Evolutionary conservation across 23 tunicate genomes (phyloP), one percentile per base, ranked within the genome.

Genomic region (Ascidia mentula): DNA sequence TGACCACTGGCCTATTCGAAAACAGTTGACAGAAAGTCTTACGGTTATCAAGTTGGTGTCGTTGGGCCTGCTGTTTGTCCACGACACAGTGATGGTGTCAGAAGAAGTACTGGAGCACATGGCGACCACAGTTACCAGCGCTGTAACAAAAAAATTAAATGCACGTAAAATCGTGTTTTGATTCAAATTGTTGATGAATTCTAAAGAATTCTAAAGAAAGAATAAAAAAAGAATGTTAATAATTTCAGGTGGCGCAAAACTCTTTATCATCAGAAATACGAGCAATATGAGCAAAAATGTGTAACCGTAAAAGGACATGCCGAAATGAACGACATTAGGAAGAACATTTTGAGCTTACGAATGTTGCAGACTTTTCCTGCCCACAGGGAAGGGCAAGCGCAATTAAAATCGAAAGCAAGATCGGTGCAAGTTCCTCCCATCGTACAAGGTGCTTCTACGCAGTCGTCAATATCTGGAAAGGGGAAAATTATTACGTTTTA

Each of bases 341-440:
- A 28, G 15, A 18, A 12, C 13, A 12, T 69, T 18, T 24, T 37
- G 8, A 9, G 60, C 89, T 90, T 76, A 90, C 96, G 96, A 22
- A 40, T 37, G 32, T 80, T 76, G 81, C 97, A 92, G 36, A 76
- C 34, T 42, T 72, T 78, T 78, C 88, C 91, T 5, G 70, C 42
- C 84, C 84, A 91, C 0, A 53, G 37, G 0, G 82, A 30, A 28
- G 87, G 71, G 59, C 97, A 91, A 15, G 61, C 40, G 69, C 97
- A 91, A 0, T 40, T 37, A 46, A 85, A 91, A 45, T 81, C 84
- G 77, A 85, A 91, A 4, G 32, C 71, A 5, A 40, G 59, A 69
- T 84, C 81, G 2, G 77, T 46, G 40, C 97, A 92, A 0, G 74
- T 79, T 40, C 97, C 92, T 0, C 89, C 79, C 38, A 82, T 59